These are phyloP conservation scores for Euphonia xanthogaster DNA, from an alignment of 2,797 vertebrate species.

Conservation along the genomic window DNA sequence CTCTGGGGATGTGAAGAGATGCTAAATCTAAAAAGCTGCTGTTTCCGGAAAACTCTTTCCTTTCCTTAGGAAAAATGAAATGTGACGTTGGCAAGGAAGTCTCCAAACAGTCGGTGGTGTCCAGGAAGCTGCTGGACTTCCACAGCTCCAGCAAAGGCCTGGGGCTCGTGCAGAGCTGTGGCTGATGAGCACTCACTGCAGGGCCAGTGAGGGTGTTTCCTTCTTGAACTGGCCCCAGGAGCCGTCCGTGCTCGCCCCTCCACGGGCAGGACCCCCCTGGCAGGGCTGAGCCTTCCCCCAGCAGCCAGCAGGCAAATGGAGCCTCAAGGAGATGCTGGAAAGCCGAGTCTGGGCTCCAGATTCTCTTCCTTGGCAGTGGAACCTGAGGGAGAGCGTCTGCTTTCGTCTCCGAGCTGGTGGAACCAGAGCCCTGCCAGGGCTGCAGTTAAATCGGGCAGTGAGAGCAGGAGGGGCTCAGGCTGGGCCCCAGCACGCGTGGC, in stretches of 20 bases:
- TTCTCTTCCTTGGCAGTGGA: background rate
- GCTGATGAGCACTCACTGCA: rapidly evolving
- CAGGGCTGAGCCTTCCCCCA: background rate
- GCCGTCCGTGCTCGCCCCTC: background rate
- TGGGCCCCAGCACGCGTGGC: rapidly evolving
- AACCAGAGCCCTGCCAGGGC: background rate
- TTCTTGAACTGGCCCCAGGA: background rate
- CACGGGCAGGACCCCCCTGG: background rate
- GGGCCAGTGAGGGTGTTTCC: background rate
- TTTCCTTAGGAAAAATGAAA: conserved; percentile 43
- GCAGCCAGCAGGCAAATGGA: background rate
- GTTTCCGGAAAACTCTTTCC: conserved; percentile 22
- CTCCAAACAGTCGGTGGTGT: conserved; percentile 9
- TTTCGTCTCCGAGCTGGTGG: background rate
- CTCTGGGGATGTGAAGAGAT: conserved; percentile 31
- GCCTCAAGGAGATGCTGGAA: background rate
- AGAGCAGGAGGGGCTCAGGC: background rate
- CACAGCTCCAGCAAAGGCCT: background rate
- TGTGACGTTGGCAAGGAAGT: conserved; percentile 37
- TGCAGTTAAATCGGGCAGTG: background rate
- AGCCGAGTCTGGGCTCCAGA: background rate
- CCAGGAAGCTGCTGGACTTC: conserved; percentile 34
- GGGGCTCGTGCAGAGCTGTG: background rate
- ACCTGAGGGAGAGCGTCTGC: background rate
- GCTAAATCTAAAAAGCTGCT: conserved; percentile 41